These are phyloP conservation scores for Gorsachius goisagi DNA, from an alignment of 2,113 vertebrate species.

Conservation along the genomic window DNA sequence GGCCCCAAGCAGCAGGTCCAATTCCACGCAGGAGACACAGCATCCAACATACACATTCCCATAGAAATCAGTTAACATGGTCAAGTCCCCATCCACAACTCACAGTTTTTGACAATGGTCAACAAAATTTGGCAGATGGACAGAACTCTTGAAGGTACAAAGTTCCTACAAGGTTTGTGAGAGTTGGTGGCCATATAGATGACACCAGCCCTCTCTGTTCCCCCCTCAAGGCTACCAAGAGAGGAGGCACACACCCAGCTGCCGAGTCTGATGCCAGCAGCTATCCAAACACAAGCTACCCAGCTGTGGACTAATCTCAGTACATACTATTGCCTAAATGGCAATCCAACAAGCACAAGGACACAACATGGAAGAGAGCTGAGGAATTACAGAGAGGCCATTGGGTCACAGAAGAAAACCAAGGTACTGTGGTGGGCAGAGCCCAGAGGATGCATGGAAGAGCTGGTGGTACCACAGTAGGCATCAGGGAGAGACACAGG, in stretches of 20 bases:
- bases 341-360: fast-evolving
- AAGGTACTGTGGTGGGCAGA: fast-evolving
- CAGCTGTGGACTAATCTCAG: background rate
- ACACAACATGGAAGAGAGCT: background rate
- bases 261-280: background rate
- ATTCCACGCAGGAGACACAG: background rate
- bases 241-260: background rate
- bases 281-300: background rate
- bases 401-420: background rate
- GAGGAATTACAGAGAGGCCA: background rate
- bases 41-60: background rate
- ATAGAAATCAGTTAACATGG: background rate
- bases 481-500: background rate
- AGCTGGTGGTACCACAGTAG: background rate
- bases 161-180: background rate
- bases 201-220: fast-evolving
- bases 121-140: background rate
- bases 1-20: background rate
- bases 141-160: background rate
- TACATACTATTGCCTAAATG: background rate
- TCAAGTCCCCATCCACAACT: background rate
- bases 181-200: background rate
- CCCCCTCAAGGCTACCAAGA: background rate
- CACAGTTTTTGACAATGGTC: background rate
- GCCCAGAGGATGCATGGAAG: background rate